Percentiles rank a stretch among this genome's conserved stretches.
phyloP scores from a whole-genome alignment of 2,888 invertebrate species.

The Amiota minor region DNA sequence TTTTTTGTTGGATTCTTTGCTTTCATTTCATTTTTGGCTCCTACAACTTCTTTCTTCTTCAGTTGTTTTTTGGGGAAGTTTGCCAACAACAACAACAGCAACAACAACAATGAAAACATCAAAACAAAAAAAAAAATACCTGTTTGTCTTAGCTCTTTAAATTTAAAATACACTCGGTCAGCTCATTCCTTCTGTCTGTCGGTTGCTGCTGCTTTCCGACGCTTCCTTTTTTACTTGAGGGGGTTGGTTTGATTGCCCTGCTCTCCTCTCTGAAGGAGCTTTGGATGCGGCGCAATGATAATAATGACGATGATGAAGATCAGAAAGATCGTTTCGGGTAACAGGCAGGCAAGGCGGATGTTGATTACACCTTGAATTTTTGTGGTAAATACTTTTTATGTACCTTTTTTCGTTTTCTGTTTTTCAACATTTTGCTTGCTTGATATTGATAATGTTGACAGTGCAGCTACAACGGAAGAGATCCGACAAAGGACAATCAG shows the following conservation, averaged over 20 bases:
- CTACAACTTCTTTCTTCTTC: conserved; percentile 4
- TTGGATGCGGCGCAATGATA: background rate
- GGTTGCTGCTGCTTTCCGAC: conserved; percentile 16
- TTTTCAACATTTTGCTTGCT: conserved; percentile 16
- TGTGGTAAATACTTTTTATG: conserved; percentile 28
- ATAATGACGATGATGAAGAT: background rate
- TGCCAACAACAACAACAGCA: background rate
- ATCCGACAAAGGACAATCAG: background rate
- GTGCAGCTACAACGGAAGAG: conserved; percentile 12
- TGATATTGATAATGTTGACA: conserved; percentile 30
- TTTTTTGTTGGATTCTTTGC: conserved; percentile 27
- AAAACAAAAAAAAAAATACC: conserved; percentile 4
- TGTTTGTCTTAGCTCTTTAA: conserved; percentile 29
- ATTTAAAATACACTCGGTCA: conserved; percentile 15
- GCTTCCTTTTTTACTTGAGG: conserved; percentile 27
- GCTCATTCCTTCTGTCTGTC: background rate
- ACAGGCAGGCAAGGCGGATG: conserved; percentile 26
- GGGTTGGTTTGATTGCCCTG: conserved; percentile 22
- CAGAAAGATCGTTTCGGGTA: background rate
- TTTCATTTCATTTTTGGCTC: conserved; percentile 21
- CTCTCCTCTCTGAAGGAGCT: background rate
- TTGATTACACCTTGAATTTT: conserved; percentile 35
- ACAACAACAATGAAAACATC: too few relatives aligned
- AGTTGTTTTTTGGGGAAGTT: conserved; percentile 26
- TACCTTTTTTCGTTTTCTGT: conserved; percentile 19